Conservation (phyloP, 2,888 invertebrate genomes). For the Psylliodes chrysocephalus region DNA sequence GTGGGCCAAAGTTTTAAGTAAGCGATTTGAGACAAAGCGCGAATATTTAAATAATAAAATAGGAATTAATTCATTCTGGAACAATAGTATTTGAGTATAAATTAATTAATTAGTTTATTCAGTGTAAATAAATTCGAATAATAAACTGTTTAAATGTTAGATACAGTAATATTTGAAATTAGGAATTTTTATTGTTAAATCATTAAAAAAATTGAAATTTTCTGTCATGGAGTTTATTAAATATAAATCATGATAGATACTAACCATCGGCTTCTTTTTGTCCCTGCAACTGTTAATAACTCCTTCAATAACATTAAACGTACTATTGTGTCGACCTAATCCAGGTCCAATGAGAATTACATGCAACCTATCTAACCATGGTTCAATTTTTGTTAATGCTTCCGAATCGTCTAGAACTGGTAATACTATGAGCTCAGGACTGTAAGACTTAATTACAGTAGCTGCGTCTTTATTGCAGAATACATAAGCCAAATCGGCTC, state of each 20-base stretch:
- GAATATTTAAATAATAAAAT: too few relatives aligned
- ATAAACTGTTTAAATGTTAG: too few relatives aligned
- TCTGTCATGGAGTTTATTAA: too few relatives aligned
- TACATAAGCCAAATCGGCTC: conserved; percentile 92
- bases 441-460: conserved; percentile 91
- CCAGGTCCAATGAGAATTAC: conserved; percentile 84
- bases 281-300: conserved; percentile 73
- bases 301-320: conserved; percentile 61
- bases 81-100: too few relatives aligned
- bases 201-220: too few relatives aligned
- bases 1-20: too few relatives aligned
- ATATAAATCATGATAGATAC: neutral
- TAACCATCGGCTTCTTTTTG: conserved; percentile 78
- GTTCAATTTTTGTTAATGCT: conserved; percentile 73
- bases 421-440: conserved; percentile 97
- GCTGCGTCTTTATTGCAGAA: conserved; percentile 91
- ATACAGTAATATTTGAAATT: too few relatives aligned
- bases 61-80: too few relatives aligned
- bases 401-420: conserved; percentile 78
- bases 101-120: too few relatives aligned
- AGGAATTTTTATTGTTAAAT: too few relatives aligned
- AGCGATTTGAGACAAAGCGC: too few relatives aligned
- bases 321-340: conserved; percentile 79
- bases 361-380: conserved; percentile 88
- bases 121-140: too few relatives aligned